Evolutionary conservation across 2,113 vertebrate genomes (phyloP), one percentile per base, ranked within the genome.

Genomic region (Phalacrocorax brasilianus): DNA sequence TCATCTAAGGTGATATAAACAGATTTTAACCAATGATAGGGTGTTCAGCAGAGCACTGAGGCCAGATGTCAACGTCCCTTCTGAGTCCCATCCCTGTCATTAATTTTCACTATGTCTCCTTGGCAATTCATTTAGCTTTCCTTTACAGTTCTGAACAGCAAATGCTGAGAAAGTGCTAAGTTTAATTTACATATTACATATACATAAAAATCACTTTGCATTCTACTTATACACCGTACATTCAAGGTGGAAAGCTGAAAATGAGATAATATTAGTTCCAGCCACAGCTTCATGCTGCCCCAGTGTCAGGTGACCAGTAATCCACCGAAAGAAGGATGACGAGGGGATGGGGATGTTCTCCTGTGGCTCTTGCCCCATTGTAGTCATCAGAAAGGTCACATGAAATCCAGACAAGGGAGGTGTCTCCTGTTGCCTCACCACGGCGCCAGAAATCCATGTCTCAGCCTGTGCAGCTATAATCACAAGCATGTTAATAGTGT

Each of bases 91-190:
- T 65, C 28, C 26, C 32, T 6, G 3, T 56, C 44, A 82, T 87
- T 81, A 73, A 78, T 91, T 93, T 96, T 79, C 61, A 78, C 61
- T 79, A 14, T 40, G 20, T 53, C 27, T 94, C 70, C 44, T 86
- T 85, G 89, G 76, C 52, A 85, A 73, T 88, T 78, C 49, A 30
- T 93, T 94, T 89, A 92, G n/a, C 35, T 93, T 91, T 67, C 45
- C 53, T 81, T 88, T 81, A 61, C 30, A 42, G 44, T 68, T 79
- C 85, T 76, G 30, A 81, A 76, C 6, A 87, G 84, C 47, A 92
- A 94, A 44, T 19, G 12, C 32, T 49, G 77, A 91, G 40, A 68
- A 89, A 84, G 68, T 84, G 70, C 24, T 81, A 85, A 70, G 44
- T 93, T 86, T 80, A 92, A 88, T 91, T 92, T 86, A 80, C 52